Base-by-base conservation (phyloP, 1,140 invertebrate species). In the Bombus fervidus region DNA sequence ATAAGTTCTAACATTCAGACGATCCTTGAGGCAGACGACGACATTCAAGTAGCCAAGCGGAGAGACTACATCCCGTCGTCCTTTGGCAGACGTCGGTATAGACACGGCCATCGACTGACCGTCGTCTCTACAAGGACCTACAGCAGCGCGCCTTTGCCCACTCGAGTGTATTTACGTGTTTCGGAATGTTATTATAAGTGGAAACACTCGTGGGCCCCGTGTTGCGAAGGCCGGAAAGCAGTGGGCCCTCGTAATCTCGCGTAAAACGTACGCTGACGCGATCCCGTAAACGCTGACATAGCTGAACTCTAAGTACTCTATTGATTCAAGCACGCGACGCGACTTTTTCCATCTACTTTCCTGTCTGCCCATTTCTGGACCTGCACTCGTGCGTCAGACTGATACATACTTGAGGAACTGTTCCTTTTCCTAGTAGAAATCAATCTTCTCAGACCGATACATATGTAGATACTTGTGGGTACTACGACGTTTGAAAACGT, bases 101-200 rank as follows among this genome's bases (percentile, higher is more conserved):
- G 80, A 72, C 79, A 66, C 86, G 83, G 89, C 77, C 73, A 76
- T 66, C 90, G 79, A 75, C 86, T 84, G 85, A 88, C 84, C 89
- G 69, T 90, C 91, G 79, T 89, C 85, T 79, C 73, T 72, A 73
- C 73, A 75, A 85, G 83, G 93, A 94, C 93, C 93, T 94, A 94
- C 93, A 93, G 92, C 93, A 82, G 74, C 89, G 93, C 37, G 39
- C n/a, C 88, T 73, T 87, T 41, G 86, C 89, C 88, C 86, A 91
- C 90, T 93, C 91, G 86, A 91, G 91, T 77, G 91, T 94, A 94
- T 93, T 94, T 94, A 94, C 92, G 92, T 94, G 91, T 93, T 93
- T 88, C 88, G 90, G 91, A 93, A 93, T 91, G 93, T 94, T 94
- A 92, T 94, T 94, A 93, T 91, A 93, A 93, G 92, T 93, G 92